A percentile compares a stretch with the other conserved stretches of the same genome.
phyloP scores from a whole-genome alignment of 2,888 invertebrate species.

The Drosophila melanocephala region DNA sequence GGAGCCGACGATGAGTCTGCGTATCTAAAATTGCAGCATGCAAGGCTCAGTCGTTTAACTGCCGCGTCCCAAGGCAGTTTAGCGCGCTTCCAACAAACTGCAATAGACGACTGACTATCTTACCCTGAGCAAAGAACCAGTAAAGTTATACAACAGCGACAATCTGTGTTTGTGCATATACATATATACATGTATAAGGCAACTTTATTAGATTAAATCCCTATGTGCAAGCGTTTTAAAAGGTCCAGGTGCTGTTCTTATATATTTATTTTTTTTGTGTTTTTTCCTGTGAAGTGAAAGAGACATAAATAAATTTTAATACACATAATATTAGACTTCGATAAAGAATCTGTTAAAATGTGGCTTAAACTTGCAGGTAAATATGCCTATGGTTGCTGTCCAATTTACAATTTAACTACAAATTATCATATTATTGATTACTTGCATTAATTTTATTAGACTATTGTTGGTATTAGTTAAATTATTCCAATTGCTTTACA shows the following conservation, averaged over 20 bases:
- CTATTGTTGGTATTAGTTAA: neutral
- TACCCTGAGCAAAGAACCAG: conserved; percentile 5
- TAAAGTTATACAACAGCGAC: conserved; percentile 22
- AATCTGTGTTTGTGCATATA: conserved; percentile 16
- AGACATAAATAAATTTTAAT: neutral
- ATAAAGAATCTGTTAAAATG: neutral
- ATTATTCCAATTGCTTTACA: neutral
- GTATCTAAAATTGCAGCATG: conserved; percentile 74
- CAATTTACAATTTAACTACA: neutral
- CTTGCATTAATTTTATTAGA: neutral
- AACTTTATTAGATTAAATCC: conserved; percentile 6
- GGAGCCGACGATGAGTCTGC: conserved; percentile 66
- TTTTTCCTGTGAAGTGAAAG: conserved; percentile 59
- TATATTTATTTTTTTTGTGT: conserved; percentile 36
- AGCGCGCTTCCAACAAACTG: conserved; percentile 65
- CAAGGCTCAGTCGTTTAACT: conserved; percentile 85
- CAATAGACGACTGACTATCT: conserved; percentile 21
- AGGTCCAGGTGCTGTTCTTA: conserved; percentile 6
- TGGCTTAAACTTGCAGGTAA: conserved; percentile 27
- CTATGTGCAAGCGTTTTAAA: neutral
- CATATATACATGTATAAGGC: neutral
- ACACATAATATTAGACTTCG: neutral
- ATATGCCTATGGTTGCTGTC: conserved; percentile 2
- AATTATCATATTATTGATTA: neutral
- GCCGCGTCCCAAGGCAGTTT: conserved; percentile 85